These are phyloP conservation scores for Zoanthus sansibaricus DNA, from an alignment of 92 coral and sea anemone species.

Conservation along the genomic window DNA sequence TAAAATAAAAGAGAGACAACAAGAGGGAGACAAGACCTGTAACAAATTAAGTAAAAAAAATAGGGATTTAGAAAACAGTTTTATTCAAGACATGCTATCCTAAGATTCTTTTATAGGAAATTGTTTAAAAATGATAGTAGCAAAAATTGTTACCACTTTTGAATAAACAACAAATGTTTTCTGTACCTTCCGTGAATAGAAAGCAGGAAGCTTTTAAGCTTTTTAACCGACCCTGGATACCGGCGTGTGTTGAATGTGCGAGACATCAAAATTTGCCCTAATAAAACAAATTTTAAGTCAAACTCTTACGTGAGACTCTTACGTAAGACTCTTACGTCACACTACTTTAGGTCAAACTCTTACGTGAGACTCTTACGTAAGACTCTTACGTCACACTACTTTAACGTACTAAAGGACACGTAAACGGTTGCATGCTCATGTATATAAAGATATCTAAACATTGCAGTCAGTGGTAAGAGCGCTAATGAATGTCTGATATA, in stretches of 20 bases:
- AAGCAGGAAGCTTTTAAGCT: slow-evolving; percentile 1
- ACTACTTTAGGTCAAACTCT: neutral
- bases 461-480: no score
- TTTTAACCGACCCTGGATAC: neutral
- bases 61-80: no score
- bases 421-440: neutral
- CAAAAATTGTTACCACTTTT: no score
- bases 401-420: neutral
- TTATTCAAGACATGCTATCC: no score
- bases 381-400: neutral
- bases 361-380: neutral
- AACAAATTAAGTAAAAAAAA: no score
- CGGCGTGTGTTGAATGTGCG: slow-evolving; percentile 32
- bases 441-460: no score
- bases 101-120: no score
- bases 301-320: neutral
- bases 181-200: slow-evolving; percentile 38
- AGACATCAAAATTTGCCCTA: slow-evolving; percentile 26
- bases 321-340: neutral
- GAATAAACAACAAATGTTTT: neutral
- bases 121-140: no score
- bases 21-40: no score
- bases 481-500: no score
- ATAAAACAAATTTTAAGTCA: neutral
- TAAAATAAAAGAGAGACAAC: no score